Conservation (phyloP, 2,113 vertebrate genomes). For the Lethenteron camtschaticum region DNA sequence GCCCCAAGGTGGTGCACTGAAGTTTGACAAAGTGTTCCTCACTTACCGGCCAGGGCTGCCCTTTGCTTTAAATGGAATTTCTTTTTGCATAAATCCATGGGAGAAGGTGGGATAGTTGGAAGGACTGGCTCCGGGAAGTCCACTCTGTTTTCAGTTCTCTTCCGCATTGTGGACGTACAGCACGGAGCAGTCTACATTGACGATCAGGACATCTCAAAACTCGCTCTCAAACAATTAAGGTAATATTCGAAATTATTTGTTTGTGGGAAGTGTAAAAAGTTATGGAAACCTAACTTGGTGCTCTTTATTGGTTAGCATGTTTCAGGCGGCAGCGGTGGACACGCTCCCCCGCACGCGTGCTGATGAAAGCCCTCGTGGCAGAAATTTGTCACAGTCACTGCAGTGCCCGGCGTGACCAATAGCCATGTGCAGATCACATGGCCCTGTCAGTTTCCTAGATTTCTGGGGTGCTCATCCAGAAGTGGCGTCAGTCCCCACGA, state of each 20-base stretch:
- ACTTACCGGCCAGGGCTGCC: constrained; percentile 46
- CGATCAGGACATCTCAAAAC: constrained; percentile 31
- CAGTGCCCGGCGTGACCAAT: background rate
- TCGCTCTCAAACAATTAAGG: constrained; percentile 54
- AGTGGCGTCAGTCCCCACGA: too few species aligned
- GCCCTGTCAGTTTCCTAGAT: too few species aligned
- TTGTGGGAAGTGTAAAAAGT: background rate
- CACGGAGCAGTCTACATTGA: constrained; percentile 55
- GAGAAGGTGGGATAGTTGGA: constrained; percentile 75
- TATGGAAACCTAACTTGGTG: background rate
- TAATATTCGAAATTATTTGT: constrained; percentile 9
- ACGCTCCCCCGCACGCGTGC: background rate
- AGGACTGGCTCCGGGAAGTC: constrained; percentile 91
- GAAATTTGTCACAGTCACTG: background rate
- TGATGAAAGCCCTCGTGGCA: background rate
- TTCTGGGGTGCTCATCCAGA: too few species aligned
- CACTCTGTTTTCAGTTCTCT: constrained; percentile 59
- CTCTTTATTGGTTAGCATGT: background rate
- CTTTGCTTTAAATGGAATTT: constrained; percentile 59
- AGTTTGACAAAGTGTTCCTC: constrained; percentile 43
- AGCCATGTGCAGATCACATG: too few species aligned
- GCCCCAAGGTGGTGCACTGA: constrained; percentile 44
- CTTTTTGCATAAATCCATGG: constrained; percentile 36
- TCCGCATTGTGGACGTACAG: constrained; percentile 65
- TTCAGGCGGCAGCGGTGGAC: fast-evolving